These are phyloP conservation scores for Podocnemis expansa DNA, from an alignment of 2,113 vertebrate genomes.

Conservation along the genomic window DNA sequence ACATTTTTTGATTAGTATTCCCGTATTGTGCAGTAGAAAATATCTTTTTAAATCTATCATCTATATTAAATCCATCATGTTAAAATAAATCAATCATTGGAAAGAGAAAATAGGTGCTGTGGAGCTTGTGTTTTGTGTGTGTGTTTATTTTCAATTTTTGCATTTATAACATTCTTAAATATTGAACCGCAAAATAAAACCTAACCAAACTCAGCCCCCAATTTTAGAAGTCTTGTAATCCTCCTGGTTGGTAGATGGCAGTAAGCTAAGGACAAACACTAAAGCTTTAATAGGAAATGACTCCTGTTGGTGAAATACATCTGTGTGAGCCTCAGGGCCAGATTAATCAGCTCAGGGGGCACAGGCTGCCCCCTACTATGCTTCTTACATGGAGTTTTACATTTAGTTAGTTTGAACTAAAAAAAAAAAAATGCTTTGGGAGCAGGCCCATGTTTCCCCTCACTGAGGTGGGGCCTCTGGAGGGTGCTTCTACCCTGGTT, in stretches of 20 bases:
- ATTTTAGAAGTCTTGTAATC: background rate
- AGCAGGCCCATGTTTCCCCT: no score
- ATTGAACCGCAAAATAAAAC: background rate
- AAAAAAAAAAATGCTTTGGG: no score
- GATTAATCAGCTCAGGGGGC: no score
- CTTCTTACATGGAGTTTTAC: no score
- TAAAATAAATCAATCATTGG: slow-evolving; percentile 17
- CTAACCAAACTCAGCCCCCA: background rate
- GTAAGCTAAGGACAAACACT: background rate
- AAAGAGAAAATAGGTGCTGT: background rate
- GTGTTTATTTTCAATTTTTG: background rate
- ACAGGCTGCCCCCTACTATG: no score
- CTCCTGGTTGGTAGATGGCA: background rate
- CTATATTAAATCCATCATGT: background rate
- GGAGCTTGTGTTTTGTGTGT: background rate
- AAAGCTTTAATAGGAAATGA: background rate
- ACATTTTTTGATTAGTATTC: slow-evolving; percentile 51
- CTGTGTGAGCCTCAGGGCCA: background rate
- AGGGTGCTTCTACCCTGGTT: no score
- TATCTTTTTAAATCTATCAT: background rate
- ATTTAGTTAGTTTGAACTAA: no score
- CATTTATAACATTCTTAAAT: slow-evolving; percentile 33
- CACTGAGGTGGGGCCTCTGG: no score
- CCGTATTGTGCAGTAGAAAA: slow-evolving; percentile 20
- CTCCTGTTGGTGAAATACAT: background rate